Conservation (phyloP, 2,888 invertebrate species). For the Cerastis leucographa region DNA sequence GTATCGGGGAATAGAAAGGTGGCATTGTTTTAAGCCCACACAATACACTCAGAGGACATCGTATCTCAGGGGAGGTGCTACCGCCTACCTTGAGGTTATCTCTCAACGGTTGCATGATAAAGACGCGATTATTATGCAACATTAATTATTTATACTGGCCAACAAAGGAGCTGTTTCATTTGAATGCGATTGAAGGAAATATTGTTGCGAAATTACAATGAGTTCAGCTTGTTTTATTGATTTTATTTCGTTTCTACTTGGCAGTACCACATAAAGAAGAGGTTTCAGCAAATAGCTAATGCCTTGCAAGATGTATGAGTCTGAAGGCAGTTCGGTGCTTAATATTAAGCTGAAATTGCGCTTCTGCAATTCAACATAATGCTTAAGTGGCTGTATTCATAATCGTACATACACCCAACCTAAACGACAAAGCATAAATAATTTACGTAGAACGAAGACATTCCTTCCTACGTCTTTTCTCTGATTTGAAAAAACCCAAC, state of each 20-base stretch:
- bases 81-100: conserved; percentile 59
- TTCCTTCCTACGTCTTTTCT: neutral
- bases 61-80: conserved; percentile 71
- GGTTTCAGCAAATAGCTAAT: neutral
- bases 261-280: neutral
- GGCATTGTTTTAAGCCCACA: conserved; percentile 78
- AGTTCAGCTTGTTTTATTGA: conserved; percentile 26
- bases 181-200: conserved; percentile 46
- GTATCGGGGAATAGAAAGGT: conserved; percentile 78
- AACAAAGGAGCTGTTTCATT: conserved; percentile 46
- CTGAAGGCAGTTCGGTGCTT: neutral
- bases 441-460: conserved; percentile 5
- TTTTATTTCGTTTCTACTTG: conserved; percentile 20
- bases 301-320: neutral
- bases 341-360: neutral
- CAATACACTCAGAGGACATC: conserved; percentile 75
- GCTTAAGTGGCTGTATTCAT: conserved; percentile 1
- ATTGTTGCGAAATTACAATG: conserved; percentile 31
- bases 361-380: conserved; percentile 2
- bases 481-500: conserved; percentile 20
- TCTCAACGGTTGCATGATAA: conserved; percentile 49
- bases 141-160: conserved; percentile 42
- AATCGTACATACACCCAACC: neutral
- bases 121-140: conserved; percentile 58
- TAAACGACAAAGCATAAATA: conserved; percentile 11